phyloP scores from a whole-genome alignment of 2,113 vertebrate genomes.

The Myanophis thanlyinensis region DNA sequence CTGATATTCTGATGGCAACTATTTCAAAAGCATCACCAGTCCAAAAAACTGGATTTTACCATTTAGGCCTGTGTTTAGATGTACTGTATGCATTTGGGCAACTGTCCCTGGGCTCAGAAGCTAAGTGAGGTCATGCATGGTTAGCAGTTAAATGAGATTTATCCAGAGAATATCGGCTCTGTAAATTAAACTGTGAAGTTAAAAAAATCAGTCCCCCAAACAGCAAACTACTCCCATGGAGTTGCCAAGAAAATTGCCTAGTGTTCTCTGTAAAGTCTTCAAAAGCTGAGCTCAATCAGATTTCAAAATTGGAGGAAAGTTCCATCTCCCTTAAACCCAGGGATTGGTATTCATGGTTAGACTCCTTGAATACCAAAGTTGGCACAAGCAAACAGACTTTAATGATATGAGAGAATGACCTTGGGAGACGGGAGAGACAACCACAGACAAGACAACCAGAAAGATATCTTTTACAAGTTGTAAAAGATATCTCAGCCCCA shows the following conservation, averaged over 20 bases:
- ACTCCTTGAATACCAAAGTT: too few relatives aligned
- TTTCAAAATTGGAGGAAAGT: neutral
- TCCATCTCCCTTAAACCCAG: neutral
- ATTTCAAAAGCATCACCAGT: neutral
- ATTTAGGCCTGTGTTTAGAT: neutral
- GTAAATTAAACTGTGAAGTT: neutral
- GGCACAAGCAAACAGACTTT: too few relatives aligned
- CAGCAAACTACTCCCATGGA: neutral
- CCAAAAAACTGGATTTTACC: neutral
- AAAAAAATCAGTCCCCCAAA: neutral
- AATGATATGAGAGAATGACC: too few relatives aligned
- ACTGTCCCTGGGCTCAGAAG: neutral
- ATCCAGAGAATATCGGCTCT: neutral
- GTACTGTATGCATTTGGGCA: neutral
- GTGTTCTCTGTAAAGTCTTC: neutral
- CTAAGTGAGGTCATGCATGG: neutral
- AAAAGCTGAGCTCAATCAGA: neutral
- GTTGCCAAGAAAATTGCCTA: neutral
- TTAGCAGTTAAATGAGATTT: neutral
- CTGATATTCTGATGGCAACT: neutral
- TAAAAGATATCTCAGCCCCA: neutral
- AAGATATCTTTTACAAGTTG: too few relatives aligned
- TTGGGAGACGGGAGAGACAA: too few relatives aligned
- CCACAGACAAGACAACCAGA: too few relatives aligned
- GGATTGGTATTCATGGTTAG: too few relatives aligned